Base-by-base conservation (phyloP, 1,140 invertebrate genomes). In the Heliconius hewitsoni region DNA sequence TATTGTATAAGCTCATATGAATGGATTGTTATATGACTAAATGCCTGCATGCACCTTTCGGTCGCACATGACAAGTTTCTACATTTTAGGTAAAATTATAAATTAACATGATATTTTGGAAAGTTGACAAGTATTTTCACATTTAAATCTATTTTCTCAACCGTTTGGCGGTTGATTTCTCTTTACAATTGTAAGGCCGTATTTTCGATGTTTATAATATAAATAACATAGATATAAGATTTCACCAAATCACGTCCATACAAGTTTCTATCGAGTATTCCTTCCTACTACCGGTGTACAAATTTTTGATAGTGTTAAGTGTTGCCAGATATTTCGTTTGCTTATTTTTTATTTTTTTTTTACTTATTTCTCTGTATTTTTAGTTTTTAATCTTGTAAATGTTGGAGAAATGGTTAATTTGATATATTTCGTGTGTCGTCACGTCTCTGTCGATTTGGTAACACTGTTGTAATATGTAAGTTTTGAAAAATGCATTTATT, bases 401-500 rank as follows among this genome's bases (percentile, higher is more conserved):
- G 27, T 30, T 66, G 27, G 60, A n/a, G 60, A 66, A 13, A 66
- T 23, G 27, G 60, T 30, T 30, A 66, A 66, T 66, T 66, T 66
- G 3, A 66, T 66, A 66, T 66, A 66, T 66, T 16, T 13, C n/a
- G 55, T 66, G 60, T 66, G 23, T 66, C n/a, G 55, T 60, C n/a
- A 60, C n/a, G 60, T 16, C 13, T 30, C 8, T 30, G 16, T 23
- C 8, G 60, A n/a, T 66, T 27, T 66, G 60, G 60, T 30, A 66
- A 66, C 60, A 66, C 60, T 66, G 60, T 66, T 66, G 23, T 66
- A 66, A 66, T 66, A 30, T 66, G 60, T 66, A 66, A 66, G 60
- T 66, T 66, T 66, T 66, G 60, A 66, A 66, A 66, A 16, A 66
- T 66, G 60, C 60, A 66, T 66, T 66, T 66, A 66, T 66, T 66